Conservation (phyloP, 2,797 vertebrate species). For the Chlorospingus flavigularis region DNA sequence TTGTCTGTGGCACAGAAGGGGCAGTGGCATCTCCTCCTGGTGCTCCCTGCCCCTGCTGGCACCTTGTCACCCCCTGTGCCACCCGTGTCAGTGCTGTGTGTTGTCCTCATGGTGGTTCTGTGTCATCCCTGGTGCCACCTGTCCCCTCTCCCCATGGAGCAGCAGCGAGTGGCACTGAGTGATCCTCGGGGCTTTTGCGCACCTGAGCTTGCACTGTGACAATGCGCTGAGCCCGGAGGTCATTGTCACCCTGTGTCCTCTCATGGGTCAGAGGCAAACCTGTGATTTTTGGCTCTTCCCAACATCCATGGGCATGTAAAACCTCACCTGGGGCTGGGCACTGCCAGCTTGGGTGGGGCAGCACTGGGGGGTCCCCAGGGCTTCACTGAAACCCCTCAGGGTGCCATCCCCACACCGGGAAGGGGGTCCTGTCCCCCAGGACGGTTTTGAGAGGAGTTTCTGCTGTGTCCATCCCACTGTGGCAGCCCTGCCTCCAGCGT, state of each 20-base stretch:
- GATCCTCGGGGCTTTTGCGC: not conserved
- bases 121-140: not conserved
- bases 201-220: not conserved
- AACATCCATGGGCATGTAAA: rapidly evolving
- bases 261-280: not conserved
- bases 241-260: not conserved
- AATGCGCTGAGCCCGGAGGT: not conserved
- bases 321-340: not conserved
- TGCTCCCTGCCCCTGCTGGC: not conserved
- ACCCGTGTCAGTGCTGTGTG: not conserved
- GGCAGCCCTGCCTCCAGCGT: not conserved
- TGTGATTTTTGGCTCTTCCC: not conserved
- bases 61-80: not conserved
- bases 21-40: not conserved
- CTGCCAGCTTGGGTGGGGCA: not conserved
- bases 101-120: rapidly evolving
- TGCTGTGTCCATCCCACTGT: not conserved
- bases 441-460: not conserved
- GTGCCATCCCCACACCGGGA: rapidly evolving
- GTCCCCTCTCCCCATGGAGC: not conserved
- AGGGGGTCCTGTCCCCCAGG: not conserved
- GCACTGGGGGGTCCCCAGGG: not conserved
- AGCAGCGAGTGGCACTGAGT: not conserved
- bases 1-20: not conserved
- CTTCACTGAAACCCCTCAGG: not conserved